phyloP scores from a whole-genome alignment of 2,797 vertebrate species.

The Phylloscopus collybita region DNA sequence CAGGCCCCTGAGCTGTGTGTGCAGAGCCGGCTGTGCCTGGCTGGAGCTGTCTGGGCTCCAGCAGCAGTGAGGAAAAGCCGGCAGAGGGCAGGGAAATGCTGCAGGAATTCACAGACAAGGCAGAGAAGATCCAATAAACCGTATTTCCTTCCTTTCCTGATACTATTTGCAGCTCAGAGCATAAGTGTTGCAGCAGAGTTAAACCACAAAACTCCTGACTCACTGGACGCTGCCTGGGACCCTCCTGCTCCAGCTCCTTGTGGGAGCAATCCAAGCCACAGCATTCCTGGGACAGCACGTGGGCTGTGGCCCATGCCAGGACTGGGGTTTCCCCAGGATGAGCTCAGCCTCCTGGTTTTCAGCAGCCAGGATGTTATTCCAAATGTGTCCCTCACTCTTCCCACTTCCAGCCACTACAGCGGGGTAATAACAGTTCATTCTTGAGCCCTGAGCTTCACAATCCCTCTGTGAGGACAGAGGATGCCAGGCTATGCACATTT shows the following conservation, averaged over 20 bases:
- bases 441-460: neutral
- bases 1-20: neutral
- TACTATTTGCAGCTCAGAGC: neutral
- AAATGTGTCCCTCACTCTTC: fast-evolving
- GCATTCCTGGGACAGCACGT: neutral
- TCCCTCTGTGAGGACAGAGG: neutral
- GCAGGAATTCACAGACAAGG: neutral
- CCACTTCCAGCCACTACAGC: neutral
- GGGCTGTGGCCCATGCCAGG: neutral
- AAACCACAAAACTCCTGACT: neutral
- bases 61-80: neutral
- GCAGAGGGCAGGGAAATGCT: constrained; percentile 32
- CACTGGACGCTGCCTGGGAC: neutral
- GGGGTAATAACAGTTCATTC: neutral
- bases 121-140: neutral
- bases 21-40: neutral
- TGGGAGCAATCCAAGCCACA: neutral
- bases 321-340: neutral
- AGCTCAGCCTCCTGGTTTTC: neutral
- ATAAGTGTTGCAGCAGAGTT: neutral
- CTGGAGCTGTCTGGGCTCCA: neutral
- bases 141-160: neutral
- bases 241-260: neutral
- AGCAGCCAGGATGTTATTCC: neutral
- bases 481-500: neutral